Evolutionary conservation across 2,797 vertebrate species (phyloP).

Genomic region (Trachops cirrhosus): DNA sequence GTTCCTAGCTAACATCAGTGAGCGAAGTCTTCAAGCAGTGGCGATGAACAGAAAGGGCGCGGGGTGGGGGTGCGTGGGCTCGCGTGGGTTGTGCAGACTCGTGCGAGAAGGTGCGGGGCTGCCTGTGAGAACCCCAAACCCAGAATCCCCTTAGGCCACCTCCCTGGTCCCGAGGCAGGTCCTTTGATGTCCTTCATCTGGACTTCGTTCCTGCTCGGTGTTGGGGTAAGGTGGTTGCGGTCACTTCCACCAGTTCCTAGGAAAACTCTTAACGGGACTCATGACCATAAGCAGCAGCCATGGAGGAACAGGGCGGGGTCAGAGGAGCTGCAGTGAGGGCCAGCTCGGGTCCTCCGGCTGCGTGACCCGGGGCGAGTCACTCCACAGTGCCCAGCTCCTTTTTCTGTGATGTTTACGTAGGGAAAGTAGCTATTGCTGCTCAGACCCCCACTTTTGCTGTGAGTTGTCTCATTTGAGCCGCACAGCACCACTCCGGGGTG

Average conservation of each 20-base stretch:
- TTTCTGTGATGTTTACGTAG: background rate
- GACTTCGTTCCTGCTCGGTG: background rate
- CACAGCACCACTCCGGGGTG: background rate
- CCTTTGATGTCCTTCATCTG: background rate
- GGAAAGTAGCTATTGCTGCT: background rate
- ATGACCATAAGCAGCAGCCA: accelerated
- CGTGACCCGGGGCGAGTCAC: background rate
- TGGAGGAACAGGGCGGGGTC: background rate
- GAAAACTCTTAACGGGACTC: background rate
- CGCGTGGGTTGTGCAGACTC: accelerated
- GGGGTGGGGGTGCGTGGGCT: accelerated
- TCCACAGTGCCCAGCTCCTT: background rate
- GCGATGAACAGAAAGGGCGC: background rate
- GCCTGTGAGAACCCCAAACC: background rate
- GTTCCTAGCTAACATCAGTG: background rate
- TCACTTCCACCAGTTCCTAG: background rate
- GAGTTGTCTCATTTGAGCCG: background rate
- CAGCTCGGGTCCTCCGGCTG: background rate
- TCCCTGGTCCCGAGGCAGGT: accelerated
- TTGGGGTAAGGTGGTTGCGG: accelerated
- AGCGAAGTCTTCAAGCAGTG: too few species aligned
- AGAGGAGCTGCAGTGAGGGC: background rate
- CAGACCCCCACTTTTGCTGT: background rate
- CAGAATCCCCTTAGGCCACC: accelerated
- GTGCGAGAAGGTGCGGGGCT: background rate